Conservation (phyloP, 2,113 vertebrate species). For the Eurypyga helias region DNA sequence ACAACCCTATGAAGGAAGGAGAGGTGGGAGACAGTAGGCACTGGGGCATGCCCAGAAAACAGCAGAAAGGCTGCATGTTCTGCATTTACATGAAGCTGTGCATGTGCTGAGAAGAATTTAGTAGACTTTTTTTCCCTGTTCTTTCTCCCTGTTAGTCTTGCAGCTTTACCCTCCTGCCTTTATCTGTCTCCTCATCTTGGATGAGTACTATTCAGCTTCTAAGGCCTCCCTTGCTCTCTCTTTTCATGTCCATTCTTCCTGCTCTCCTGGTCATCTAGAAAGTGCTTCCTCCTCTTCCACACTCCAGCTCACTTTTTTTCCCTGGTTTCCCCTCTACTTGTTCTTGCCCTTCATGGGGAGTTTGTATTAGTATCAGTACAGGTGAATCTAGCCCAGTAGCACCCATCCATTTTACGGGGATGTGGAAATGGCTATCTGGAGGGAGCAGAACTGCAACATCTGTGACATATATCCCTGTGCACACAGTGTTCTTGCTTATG, state of each 20-base stretch:
- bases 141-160: not conserved
- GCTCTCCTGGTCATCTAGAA: not conserved
- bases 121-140: not conserved
- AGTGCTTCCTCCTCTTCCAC: not conserved
- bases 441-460: not conserved
- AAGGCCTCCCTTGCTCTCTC: not conserved
- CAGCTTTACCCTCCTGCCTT: not conserved
- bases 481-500: not conserved
- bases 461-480: not conserved
- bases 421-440: not conserved
- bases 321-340: not conserved
- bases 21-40: not conserved
- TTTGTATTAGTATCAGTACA: not conserved
- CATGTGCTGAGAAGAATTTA: not conserved
- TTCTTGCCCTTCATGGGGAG: not conserved
- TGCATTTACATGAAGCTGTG: not conserved
- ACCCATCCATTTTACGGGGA: not conserved
- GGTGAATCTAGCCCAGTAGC: not conserved
- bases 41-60: not conserved
- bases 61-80: not conserved
- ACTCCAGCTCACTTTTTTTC: not conserved
- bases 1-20: not conserved
- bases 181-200: not conserved
- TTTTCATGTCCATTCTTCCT: not conserved
- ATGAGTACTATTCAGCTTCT: not conserved